Conservation (phyloP, 2,113 vertebrate genomes). For the Embiotoca jacksoni region DNA sequence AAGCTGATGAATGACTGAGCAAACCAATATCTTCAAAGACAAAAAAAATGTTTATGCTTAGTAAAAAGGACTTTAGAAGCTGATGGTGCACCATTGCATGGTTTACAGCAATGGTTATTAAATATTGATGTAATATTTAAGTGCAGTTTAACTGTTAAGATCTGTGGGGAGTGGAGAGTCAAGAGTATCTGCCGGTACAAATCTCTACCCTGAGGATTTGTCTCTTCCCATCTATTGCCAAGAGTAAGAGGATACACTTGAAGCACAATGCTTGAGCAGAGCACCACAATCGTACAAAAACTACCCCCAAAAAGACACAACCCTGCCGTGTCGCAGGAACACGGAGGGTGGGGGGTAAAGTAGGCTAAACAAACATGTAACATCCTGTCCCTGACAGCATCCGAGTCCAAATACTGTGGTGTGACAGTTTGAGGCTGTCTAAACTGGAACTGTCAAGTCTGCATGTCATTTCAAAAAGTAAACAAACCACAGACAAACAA, state of each 20-base stretch:
- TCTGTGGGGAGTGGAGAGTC: background rate
- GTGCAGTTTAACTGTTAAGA: background rate
- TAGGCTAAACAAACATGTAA: conserved; percentile 30
- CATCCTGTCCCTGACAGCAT: background rate
- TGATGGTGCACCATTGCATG: background rate
- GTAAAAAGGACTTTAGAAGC: background rate
- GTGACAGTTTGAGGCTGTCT: background rate
- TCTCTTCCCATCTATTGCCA: no score
- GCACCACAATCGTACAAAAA: conserved; percentile 1
- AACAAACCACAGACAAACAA: conserved; percentile 40
- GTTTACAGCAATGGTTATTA: conserved; percentile 6
- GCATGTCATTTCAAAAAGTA: conserved; percentile 29
- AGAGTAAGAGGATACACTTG: background rate
- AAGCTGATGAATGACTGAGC: conserved; percentile 51
- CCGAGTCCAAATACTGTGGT: background rate
- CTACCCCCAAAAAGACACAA: conserved; percentile 10
- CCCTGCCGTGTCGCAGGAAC: conserved; percentile 7
- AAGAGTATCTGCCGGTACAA: background rate
- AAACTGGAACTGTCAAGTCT: conserved; percentile 29
- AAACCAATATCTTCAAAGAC: conserved; percentile 34
- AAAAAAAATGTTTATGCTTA: conserved; percentile 18
- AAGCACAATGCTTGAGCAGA: background rate
- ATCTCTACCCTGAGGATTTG: no score
- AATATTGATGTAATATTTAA: background rate
- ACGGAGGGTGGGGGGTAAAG: background rate